Evolutionary conservation across 2,888 invertebrate species (phyloP).

Genomic region (Punctoribates punctum): DNA sequence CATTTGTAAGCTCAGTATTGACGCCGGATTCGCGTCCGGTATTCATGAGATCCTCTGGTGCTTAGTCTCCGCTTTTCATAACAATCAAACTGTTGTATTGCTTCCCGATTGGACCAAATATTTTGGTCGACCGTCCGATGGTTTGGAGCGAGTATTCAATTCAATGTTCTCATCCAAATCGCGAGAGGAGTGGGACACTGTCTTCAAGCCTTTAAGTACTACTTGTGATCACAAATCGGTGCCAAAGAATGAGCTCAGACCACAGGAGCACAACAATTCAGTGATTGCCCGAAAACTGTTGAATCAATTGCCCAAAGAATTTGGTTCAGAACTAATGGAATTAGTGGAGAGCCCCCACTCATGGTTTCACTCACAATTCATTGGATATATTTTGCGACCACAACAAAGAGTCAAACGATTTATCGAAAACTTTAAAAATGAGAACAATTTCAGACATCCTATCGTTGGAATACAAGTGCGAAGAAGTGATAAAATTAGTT

Average conservation of each 20-base stretch:
- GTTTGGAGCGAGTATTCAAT: conserved; percentile 4
- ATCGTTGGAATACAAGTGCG: conserved; percentile 28
- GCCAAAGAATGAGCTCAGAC: neutral
- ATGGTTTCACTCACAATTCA: conserved; percentile 24
- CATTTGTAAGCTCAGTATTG: conserved; percentile 1
- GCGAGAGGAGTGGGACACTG: neutral
- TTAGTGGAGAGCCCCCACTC: conserved; percentile 15
- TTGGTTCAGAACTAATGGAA: neutral
- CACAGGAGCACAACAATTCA: neutral
- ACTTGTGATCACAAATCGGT: neutral
- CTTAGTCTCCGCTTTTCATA: conserved; percentile 10
- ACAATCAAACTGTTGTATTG: conserved; percentile 3
- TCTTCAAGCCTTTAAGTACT: neutral
- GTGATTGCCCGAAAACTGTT: neutral
- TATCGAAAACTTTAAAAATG: neutral
- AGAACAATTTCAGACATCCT: neutral
- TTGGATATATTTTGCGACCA: conserved; percentile 12
- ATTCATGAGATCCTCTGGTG: conserved; percentile 12
- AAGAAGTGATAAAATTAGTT: conserved; percentile 15
- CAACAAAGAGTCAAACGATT: neutral
- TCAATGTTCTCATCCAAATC: neutral
- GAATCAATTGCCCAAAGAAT: conserved; percentile 15
- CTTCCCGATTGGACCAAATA: conserved; percentile 30
- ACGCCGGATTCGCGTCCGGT: conserved; percentile 23
- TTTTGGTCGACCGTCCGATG: neutral